Base-by-base conservation (phyloP, 1,140 invertebrate species). In the Latrodectus geometricus region DNA sequence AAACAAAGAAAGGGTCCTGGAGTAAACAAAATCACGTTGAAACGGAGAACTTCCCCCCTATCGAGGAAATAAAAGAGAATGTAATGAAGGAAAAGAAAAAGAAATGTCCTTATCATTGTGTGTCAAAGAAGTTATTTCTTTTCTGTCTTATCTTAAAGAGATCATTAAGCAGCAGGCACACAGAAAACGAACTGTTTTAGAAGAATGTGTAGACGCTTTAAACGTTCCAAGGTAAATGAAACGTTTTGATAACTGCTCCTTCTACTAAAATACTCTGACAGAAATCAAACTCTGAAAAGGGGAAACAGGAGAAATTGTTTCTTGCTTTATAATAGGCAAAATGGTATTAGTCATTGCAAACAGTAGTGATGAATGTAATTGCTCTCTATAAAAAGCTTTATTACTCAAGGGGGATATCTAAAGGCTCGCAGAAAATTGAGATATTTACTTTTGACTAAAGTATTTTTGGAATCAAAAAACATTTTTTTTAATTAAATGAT, bases 221-320 rank as follows among this genome's bases (percentile, higher is more conserved):
- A 61, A 61, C 17, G 54, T 68, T 35, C 76, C n/a, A 70, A 70
- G 78, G 65, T 80, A 70, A 80, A 80, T 80, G 78, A 80, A 80
- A 80, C 66, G 48, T 70, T 80, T 70, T 70, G 78, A 80, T 80
- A 80, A 80, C 78, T 69, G 61, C 78, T 80, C 49, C 54, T 69
- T 70, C 17, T n/a, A 69, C 48, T 69, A 80, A 80, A 80, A 80
- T 23, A 23, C 20, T 20, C 50, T 20, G 23, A 48, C 76, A 78
- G 76, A 49, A 78, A 78, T 78, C 76, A 78, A 52, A 70, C 68
- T 21, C 21, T 61, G 8, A 15, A 23, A n/a, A 80, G 48, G 11
- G 76, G n/a, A 78, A 20, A 21, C 8, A 9, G 54, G 21, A 80
- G 50, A 20, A 49, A 66, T 68, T 20, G 20, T 78, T 50, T 23